Base-by-base conservation (phyloP, 2,797 vertebrate genomes). In the Scolopax rusticola region DNA sequence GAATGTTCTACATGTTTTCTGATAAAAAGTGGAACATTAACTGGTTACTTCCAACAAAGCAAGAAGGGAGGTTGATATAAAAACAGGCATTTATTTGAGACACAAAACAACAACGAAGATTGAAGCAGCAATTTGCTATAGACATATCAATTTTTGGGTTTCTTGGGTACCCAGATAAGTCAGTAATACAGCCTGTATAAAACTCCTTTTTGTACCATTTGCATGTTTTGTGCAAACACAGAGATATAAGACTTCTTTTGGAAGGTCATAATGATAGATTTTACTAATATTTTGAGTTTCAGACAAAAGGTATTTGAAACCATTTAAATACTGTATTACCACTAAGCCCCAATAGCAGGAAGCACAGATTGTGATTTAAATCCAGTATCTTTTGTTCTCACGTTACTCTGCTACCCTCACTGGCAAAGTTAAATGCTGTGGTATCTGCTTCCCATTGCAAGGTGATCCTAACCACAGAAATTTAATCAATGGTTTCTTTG, bases 401-500 rank as follows among this genome's bases (percentile, higher is more conserved):
- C 0, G 0, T 70, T 91, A 21, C 30, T 53, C 21, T 93, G 40
- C 25, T 54, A 24, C 16, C 4, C 18, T 73, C 45, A 63, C 25
- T 56, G 57, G 7, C 32, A 41, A 71, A 78, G 13, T 67, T 87
- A 43, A 67, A 57, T 24, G 41, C 63, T 82, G 16, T 73, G 33
- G 28, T 77, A 57, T 2, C 14, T n/a, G 12, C 64, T 67, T 50
- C 27, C 27, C 5, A 25, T 64, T 65, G 54, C 56, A 59, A 76
- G 7, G 28, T 68, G 36, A 51, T 73, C 12, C 47, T 60, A 73
- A 78, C 18, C 30, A n/a, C 50, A 59, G 68, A 65, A 71, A 38
- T 92, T 15, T 95, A 94, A 95, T 53, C n/a, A 50, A 15, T 28
- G 17, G 15, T 79, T 57, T 92, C 88, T 94, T 79, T 92, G 59